Percentiles rank a stretch among this genome's conserved stretches.
phyloP scores from a whole-genome alignment of 1,140 invertebrate species.

The Scaptomyza hsui region DNA sequence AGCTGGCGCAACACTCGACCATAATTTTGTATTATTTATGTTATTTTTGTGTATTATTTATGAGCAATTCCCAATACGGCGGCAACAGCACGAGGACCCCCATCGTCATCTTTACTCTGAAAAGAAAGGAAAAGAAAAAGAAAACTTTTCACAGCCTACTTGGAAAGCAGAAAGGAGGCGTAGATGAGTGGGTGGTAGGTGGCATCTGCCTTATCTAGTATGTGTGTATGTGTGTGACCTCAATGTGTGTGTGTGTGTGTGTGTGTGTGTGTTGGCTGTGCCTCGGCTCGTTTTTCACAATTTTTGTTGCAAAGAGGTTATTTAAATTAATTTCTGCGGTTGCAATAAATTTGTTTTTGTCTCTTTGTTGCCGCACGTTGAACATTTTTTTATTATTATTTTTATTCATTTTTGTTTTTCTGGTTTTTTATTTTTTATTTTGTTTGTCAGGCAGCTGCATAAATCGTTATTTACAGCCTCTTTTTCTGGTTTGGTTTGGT shows the following conservation, averaged over 20 bases:
- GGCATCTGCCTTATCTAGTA: slow-evolving; percentile 31
- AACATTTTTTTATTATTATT: slow-evolving; percentile 19
- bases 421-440: slow-evolving; percentile 14
- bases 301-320: slow-evolving; percentile 62
- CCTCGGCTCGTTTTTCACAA: slow-evolving; percentile 42
- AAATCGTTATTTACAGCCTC: slow-evolving; percentile 66
- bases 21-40: slow-evolving; percentile 74
- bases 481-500: slow-evolving; percentile 13
- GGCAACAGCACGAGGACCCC: no score
- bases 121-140: no score
- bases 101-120: no score
- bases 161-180: neutral
- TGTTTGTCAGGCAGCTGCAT: slow-evolving; percentile 46
- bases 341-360: slow-evolving; percentile 65
- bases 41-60: slow-evolving; percentile 69
- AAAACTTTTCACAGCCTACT: slow-evolving; percentile 24
- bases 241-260: neutral
- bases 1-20: slow-evolving; percentile 26
- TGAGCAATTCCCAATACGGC: slow-evolving; percentile 46
- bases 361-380: slow-evolving; percentile 27
- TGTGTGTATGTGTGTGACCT: neutral
- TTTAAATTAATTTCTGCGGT: slow-evolving; percentile 74
- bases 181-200: neutral
- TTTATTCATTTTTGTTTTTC: slow-evolving; percentile 2
- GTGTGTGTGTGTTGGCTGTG: slow-evolving; percentile 21